phyloP scores from a whole-genome alignment of 1,140 invertebrate species.

The Caenorhabditis tropicalis region DNA sequence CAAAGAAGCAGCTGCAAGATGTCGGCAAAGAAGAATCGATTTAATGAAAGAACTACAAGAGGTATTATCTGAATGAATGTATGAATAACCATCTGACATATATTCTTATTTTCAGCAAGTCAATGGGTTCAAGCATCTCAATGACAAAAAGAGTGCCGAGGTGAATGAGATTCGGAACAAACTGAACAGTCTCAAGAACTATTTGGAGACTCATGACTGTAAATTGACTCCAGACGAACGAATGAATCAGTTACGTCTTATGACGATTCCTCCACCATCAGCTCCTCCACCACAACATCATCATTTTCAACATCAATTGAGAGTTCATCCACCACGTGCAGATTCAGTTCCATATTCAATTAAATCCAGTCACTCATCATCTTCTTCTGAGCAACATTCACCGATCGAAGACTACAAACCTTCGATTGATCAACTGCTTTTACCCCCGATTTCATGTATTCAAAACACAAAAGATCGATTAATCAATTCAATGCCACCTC shows the following conservation, averaged over 20 bases:
- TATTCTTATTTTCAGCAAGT: constrained; percentile 4
- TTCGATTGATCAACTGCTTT: not conserved
- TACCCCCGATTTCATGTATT: not conserved
- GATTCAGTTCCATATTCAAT: constrained; percentile 27
- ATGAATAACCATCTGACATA: not conserved
- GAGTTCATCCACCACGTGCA: not conserved
- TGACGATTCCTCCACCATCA: not conserved
- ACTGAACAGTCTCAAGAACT: constrained; percentile 14
- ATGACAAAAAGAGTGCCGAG: constrained; percentile 12
- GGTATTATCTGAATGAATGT: constrained; percentile 29
- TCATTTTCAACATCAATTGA: not conserved
- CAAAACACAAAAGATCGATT: not conserved
- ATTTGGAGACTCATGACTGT: constrained; percentile 23
- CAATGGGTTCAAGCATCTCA: constrained; percentile 1
- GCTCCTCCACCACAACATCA: not conserved
- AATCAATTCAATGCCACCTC: not conserved
- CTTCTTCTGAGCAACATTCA: constrained; percentile 15
- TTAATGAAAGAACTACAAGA: constrained; percentile 54
- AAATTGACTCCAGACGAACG: constrained; percentile 9
- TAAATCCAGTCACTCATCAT: not conserved
- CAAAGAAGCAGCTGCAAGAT: constrained; percentile 55
- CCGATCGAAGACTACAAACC: constrained; percentile 20
- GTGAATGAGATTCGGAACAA: not conserved
- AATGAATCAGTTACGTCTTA: not conserved
- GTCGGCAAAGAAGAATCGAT: constrained; percentile 54